Evolutionary conservation across 2,888 invertebrate species (phyloP), one percentile per base, ranked within the genome.

Genomic region (Leptinotarsa rubiginosa): DNA sequence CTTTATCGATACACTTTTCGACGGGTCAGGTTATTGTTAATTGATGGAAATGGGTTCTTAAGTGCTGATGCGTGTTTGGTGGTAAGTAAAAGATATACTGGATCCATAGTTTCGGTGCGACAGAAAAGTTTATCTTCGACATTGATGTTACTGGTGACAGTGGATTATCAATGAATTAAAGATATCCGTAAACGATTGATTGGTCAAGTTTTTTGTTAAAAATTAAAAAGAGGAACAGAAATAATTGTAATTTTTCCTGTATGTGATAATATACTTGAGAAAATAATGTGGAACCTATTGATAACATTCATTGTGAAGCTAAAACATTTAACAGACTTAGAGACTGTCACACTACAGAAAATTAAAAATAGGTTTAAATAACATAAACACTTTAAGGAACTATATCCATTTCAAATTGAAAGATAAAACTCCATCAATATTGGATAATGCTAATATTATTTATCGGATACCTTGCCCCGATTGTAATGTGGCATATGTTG

Each of bases 31-130:
- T 70, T 66, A 70, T 70, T 65, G 47, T 68, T 80, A 77, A 80
- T 80, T 79, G 80, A 78, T 80, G 80, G 78, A 76, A 77, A 77
- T 75, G 73, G 74, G 69, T 65, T 62, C 47, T 76, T 80, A 80
- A 80, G 79, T 80, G 79, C 79, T 74, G 75, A 79, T 79, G 74
- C 79, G 66, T 80, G 80, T 80, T 80, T 74, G 66, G 59, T 66
- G 18, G 65, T 65, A 67, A 74, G 76, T 72, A 67, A 64, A 50
- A 47, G 47, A 69, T 71, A 76, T 74, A 74, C 69, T 69, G 69
- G 74, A 72, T 74, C 72, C 74, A 76, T 74, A 70, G 72, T 69
- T 69, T 56, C 69, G 31, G n/a, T 20, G 10, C 52, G 52, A 67
- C 52, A 16, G 67, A 25, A 7, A 54, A 25, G n/a, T 56, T 68